A percentile compares a stretch with the other conserved stretches of the same genome.
Conservation (phyloP, 1,140 invertebrate species). For the Scaptomyza montana region DNA sequence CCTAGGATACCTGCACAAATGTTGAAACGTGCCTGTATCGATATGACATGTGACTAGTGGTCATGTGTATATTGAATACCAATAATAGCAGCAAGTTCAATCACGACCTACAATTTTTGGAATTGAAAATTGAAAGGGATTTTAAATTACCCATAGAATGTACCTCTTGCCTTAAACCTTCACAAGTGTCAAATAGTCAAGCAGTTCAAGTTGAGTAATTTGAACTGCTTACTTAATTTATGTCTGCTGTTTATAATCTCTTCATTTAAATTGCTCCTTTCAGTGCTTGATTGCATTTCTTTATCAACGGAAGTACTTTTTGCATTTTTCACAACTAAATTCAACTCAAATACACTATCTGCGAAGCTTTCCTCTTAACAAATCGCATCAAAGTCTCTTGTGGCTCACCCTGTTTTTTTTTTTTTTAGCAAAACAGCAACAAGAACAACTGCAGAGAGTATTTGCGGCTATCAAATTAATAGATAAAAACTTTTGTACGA, state of each 20-base stretch:
- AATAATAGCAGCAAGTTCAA: not conserved
- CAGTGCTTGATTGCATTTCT: not conserved
- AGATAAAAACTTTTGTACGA: conserved; percentile 39
- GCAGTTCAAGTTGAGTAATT: not conserved
- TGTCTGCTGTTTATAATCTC: not conserved
- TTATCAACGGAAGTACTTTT: conserved; percentile 1
- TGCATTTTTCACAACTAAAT: not conserved
- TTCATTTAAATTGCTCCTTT: not conserved
- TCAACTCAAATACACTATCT: conserved; percentile 15
- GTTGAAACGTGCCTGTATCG: not conserved
- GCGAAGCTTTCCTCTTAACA: conserved; percentile 24
- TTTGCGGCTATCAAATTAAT: conserved; percentile 48
- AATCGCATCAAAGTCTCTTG: conserved; percentile 47
- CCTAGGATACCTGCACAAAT: not conserved
- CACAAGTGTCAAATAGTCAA: not conserved
- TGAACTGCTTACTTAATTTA: not conserved
- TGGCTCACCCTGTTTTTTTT: conserved; percentile 30
- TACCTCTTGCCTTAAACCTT: too few relatives aligned
- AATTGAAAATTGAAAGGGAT: too few relatives aligned
- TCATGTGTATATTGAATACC: not conserved
- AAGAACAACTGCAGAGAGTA: conserved; percentile 25
- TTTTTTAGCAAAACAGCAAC: not conserved
- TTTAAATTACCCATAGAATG: too few relatives aligned
- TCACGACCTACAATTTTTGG: not conserved
- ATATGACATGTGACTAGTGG: not conserved